phyloP scores from a whole-genome alignment of 2,888 invertebrate genomes.

The Hemithea aestivaria region DNA sequence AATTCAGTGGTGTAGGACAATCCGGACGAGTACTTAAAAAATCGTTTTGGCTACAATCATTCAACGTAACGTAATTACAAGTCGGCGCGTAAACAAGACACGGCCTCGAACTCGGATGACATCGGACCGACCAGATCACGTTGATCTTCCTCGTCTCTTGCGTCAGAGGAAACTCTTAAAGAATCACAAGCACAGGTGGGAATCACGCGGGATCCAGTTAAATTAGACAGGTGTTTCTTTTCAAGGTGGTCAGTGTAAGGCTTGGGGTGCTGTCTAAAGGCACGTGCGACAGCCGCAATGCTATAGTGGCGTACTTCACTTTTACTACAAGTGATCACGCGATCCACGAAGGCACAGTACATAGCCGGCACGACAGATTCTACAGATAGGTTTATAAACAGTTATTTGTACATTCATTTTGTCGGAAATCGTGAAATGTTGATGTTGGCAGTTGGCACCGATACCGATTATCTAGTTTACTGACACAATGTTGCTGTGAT shows the following conservation, averaged over 20 bases:
- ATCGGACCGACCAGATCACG: slow-evolving; percentile 44
- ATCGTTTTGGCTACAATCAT: slow-evolving; percentile 56
- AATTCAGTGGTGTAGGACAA: slow-evolving; percentile 18
- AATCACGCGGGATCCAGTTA: slow-evolving; percentile 32
- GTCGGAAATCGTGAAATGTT: no score
- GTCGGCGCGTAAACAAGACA: slow-evolving; percentile 54
- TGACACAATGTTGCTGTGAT: no score
- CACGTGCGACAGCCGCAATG: slow-evolving; percentile 34
- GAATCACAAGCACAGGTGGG: slow-evolving; percentile 16
- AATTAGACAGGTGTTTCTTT: slow-evolving; percentile 17
- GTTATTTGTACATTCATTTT: slow-evolving; percentile 30
- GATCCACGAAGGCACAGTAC: slow-evolving; percentile 32
- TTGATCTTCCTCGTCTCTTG: slow-evolving; percentile 34
- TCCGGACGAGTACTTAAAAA: slow-evolving; percentile 32
- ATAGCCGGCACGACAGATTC: slow-evolving; percentile 1
- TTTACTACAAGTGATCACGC: slow-evolving; percentile 54
- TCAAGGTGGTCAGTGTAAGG: slow-evolving; percentile 6
- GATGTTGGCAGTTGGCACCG: no score
- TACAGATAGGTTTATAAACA: slow-evolving; percentile 33
- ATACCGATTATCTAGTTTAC: no score
- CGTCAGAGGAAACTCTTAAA: slow-evolving; percentile 17
- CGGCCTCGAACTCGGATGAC: slow-evolving; percentile 60
- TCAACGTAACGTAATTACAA: slow-evolving; percentile 40
- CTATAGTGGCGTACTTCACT: slow-evolving; percentile 48
- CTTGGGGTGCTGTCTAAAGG: slow-evolving; percentile 27